phyloP scores from a whole-genome alignment of 92 coral and sea anemone genomes.

The Bergia puertoricense region DNA sequence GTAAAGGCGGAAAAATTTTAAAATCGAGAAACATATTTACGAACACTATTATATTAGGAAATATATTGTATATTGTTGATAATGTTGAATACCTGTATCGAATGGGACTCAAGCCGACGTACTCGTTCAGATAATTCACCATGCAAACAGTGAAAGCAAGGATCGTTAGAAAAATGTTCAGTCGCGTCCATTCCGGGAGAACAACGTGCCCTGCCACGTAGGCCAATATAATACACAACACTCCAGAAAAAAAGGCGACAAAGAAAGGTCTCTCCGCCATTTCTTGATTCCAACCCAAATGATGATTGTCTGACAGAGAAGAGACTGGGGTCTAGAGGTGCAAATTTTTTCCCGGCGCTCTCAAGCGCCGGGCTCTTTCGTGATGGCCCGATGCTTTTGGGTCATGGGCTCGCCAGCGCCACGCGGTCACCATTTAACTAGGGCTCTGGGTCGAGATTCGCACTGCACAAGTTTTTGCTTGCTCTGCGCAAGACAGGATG shows the following conservation, averaged over 20 bases:
- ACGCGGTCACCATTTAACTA: too few relatives aligned
- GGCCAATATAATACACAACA: slow-evolving; percentile 44
- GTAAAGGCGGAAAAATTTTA: too few relatives aligned
- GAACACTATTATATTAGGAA: too few relatives aligned
- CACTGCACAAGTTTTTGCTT: too few relatives aligned
- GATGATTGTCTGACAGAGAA: not conserved
- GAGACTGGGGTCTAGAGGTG: not conserved
- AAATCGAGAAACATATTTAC: too few relatives aligned
- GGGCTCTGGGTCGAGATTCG: too few relatives aligned
- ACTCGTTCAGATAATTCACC: slow-evolving; percentile 67
- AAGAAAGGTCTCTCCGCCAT: slow-evolving; percentile 77
- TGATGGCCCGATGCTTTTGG: too few relatives aligned
- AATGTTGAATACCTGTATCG: slow-evolving; percentile 64
- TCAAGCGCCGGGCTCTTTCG: too few relatives aligned
- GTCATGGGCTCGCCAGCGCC: too few relatives aligned
- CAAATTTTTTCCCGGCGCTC: too few relatives aligned
- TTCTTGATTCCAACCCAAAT: not conserved
- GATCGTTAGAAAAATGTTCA: slow-evolving; percentile 50
- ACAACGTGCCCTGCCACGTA: slow-evolving; percentile 35
- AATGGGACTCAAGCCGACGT: slow-evolving; percentile 61
- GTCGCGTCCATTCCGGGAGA: slow-evolving; percentile 63
- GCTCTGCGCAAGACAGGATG: too few relatives aligned
- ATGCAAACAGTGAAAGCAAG: slow-evolving; percentile 54
- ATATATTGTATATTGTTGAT: too few relatives aligned
- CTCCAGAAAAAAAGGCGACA: slow-evolving; percentile 63